These are phyloP conservation scores for Paramormyrops kingsleyae DNA, from an alignment of 2,113 vertebrate species.

Conservation along the genomic window DNA sequence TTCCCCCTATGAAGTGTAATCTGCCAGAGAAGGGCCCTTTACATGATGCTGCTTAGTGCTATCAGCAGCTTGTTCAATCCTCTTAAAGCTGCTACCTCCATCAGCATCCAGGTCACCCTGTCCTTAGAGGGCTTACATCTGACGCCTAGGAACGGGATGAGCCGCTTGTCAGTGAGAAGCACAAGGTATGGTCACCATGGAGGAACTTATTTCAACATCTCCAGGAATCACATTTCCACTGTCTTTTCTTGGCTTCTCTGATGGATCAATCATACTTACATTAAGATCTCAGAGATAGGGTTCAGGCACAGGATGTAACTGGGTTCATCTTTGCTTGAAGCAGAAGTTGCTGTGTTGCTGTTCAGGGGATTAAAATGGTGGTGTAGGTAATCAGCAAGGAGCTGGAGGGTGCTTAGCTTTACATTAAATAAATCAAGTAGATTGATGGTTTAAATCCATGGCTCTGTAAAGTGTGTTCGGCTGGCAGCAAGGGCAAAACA, in stretches of 20 bases:
- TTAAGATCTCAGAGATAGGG: neutral
- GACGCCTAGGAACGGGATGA: neutral
- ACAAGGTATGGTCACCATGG: neutral
- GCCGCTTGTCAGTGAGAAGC: neutral
- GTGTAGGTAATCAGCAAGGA: neutral
- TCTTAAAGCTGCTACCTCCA: neutral
- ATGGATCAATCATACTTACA: neutral
- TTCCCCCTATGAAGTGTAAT: neutral
- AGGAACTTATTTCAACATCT: neutral
- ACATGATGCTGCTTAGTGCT: neutral
- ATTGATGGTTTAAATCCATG: neutral
- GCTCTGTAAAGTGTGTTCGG: neutral
- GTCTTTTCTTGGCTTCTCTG: neutral
- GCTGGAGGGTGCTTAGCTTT: neutral
- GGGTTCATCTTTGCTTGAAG: neutral
- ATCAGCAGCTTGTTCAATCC: neutral
- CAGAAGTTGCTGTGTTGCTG: neutral
- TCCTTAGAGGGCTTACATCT: neutral
- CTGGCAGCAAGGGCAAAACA: neutral
- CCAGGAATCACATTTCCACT: neutral
- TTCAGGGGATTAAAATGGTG: neutral
- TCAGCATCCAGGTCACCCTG: neutral
- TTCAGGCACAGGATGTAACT: neutral
- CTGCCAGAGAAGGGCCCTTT: neutral
- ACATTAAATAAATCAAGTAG: neutral